Conservation (phyloP, 2,113 vertebrate genomes). For the Ptyas mucosa region DNA sequence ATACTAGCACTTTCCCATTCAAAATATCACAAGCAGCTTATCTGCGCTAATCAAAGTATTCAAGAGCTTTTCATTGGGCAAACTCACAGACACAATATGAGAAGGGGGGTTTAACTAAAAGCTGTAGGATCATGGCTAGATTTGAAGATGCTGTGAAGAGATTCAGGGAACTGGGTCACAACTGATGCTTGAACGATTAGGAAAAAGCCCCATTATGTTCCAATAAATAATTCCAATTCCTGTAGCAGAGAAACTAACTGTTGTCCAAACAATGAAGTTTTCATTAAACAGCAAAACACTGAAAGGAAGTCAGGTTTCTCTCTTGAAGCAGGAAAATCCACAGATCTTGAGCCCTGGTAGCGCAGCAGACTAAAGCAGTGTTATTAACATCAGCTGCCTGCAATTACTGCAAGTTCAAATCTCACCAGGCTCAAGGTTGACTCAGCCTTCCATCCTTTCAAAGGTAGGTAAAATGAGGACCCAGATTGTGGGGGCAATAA, state of each 20-base stretch:
- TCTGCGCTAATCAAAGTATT: background rate
- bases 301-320: background rate
- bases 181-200: background rate
- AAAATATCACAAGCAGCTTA: background rate
- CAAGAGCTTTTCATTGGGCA: background rate
- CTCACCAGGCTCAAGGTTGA: too few species aligned
- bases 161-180: background rate
- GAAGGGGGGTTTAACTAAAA: background rate
- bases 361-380: too few species aligned
- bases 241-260: background rate
- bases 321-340: background rate
- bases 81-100: background rate
- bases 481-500: too few species aligned
- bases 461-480: too few species aligned
- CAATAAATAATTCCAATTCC: background rate
- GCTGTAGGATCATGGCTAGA: background rate
- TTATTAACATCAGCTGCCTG: too few species aligned
- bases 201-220: background rate
- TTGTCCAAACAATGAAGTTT: background rate
- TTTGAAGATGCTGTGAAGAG: background rate
- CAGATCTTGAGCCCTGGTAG: background rate
- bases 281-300: background rate
- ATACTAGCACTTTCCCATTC: background rate
- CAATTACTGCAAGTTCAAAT: too few species aligned
- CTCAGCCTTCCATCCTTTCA: too few species aligned